Percentiles rank a stretch among this genome's conserved stretches.
phyloP scores from a whole-genome alignment of 2,888 invertebrate species.

The Barypeithes pellucidus region DNA sequence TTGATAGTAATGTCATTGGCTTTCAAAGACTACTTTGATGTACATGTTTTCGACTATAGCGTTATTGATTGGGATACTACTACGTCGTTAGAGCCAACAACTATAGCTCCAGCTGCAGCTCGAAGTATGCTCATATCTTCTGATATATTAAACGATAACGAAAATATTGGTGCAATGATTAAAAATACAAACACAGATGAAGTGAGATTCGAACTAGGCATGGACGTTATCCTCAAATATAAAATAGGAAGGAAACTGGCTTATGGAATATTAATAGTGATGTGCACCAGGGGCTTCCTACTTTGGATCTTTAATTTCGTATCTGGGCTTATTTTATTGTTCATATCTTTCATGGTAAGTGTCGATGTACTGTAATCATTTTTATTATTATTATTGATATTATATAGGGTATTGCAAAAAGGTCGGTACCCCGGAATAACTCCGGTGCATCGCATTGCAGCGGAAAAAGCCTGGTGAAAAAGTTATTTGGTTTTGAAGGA shows the following conservation, averaged over 20 bases:
- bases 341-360: no score
- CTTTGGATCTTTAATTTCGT: conserved; percentile 69
- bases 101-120: neutral
- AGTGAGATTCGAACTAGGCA: neutral
- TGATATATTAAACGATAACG: no score
- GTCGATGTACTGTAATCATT: no score
- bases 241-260: conserved; percentile 28
- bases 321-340: conserved; percentile 55
- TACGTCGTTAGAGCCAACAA: neutral
- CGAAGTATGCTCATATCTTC: neutral
- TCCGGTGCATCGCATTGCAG: no score
- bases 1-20: conserved; percentile 14
- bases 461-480: no score
- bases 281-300: conserved; percentile 69
- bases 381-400: no score
- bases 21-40: conserved; percentile 11
- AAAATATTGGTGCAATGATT: no score
- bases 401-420: no score
- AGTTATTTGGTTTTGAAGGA: no score
- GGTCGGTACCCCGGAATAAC: no score
- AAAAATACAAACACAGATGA: no score
- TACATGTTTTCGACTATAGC: conserved; percentile 24
- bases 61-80: neutral
- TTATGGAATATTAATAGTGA: conserved; percentile 60
- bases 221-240: conserved; percentile 13